Evolutionary conservation across 2,797 vertebrate genomes (phyloP), one percentile per base, ranked within the genome.

Genomic region (Lacerta viridis): DNA sequence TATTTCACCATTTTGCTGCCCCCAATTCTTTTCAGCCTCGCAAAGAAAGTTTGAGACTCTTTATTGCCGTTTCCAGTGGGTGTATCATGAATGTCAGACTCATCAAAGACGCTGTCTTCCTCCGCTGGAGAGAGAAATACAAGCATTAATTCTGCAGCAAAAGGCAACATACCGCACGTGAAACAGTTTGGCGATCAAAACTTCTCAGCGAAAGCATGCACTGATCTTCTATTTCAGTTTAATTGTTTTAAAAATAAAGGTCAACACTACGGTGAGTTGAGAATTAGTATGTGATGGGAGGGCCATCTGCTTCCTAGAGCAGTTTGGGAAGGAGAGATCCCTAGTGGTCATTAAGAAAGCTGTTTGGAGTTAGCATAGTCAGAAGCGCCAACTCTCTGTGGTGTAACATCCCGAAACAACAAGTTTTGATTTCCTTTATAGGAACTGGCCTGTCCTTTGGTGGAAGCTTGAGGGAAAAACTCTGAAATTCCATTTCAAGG

Each of bases 81-180:
- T 61, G 99, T 99, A 95, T 99, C 99, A 88, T 99, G 99, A 95
- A 99, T 98, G 92, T 99, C 99, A 91, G 99, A 99, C 97, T 99
- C 99, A 96, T 99, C 99, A 93, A 99, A 99, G 90, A 99, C 99
- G 93, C 99, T 99, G 97, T 99, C 99, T 97, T 99, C 99, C 95
- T 99, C 99, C 98, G 96, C 96, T 96, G 94, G 91, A 95, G 93
- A 95, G 96, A 95, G 90, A 93, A 95, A 95, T 95, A 94, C 90
- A 87, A 91, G 95, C 92, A 95, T 96, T 96, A 95, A 23, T 83
- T 96, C 92, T 93, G 93, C 88, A 88, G 88, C 95, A 88, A 92
- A 74, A 92, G 87, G 82, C 90, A 95, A 69, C 25, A 74, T 85
- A 89, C n/a, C 86, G 4, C 39, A 90, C 66, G 8, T 91, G 86